phyloP scores from a whole-genome alignment of 2,113 vertebrate species.

The Rhea americana region DNA sequence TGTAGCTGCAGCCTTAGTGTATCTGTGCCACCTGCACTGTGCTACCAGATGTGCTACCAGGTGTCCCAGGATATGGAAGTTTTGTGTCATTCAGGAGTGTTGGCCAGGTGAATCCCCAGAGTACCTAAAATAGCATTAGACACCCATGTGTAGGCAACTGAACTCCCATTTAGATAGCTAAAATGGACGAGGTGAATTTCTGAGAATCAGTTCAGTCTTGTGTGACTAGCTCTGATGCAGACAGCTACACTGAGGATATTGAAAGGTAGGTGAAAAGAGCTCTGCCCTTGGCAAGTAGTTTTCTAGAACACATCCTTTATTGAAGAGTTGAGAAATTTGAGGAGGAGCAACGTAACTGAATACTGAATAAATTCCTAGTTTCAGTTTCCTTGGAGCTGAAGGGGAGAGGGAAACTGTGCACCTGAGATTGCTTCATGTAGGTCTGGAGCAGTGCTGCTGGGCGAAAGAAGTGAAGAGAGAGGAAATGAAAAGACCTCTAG shows the following conservation, averaged over 20 bases:
- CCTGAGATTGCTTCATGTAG: neutral
- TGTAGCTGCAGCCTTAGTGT: too few species aligned
- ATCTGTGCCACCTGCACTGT: too few species aligned
- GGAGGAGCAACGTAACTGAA: neutral
- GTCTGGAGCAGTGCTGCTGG: neutral
- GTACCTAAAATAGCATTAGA: neutral
- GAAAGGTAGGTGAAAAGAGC: neutral
- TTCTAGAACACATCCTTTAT: neutral
- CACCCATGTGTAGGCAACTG: neutral
- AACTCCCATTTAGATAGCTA: neutral
- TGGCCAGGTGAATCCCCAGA: too few species aligned
- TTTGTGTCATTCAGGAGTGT: neutral
- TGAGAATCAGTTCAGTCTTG: neutral
- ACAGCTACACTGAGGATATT: neutral
- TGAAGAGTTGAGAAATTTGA: neutral
- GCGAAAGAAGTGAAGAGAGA: neutral
- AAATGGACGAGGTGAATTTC: neutral
- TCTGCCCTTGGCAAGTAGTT: neutral
- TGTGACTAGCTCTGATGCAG: neutral
- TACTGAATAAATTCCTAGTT: neutral
- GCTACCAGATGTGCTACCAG: neutral
- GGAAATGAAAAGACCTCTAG: neutral
- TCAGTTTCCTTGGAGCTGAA: neutral
- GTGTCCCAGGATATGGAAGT: too few species aligned
- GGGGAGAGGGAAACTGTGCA: neutral